Conservation (phyloP, 2,797 vertebrate genomes). For the Hyperoplus lanceolatus region DNA sequence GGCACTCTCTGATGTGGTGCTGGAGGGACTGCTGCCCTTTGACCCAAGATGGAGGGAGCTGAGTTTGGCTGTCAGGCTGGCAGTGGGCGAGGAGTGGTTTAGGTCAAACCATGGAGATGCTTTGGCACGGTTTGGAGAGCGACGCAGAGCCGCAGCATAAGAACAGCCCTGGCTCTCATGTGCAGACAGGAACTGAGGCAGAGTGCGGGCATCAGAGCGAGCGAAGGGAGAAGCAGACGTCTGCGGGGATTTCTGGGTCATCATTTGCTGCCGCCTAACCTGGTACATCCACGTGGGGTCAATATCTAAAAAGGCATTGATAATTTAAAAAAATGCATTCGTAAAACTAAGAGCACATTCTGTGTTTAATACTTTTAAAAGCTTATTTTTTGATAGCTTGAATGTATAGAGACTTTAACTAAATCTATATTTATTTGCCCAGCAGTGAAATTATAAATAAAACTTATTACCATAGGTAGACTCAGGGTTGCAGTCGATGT, state of each 20-base stretch:
- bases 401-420: background rate
- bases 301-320: slow-evolving; percentile 80
- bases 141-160: slow-evolving; percentile 90
- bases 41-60: slow-evolving; percentile 91
- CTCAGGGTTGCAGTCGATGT: slow-evolving; percentile 81
- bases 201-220: slow-evolving; percentile 84
- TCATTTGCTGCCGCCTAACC: slow-evolving; percentile 87
- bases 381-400: background rate
- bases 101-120: slow-evolving; percentile 86
- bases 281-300: slow-evolving; percentile 91
- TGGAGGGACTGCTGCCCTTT: slow-evolving; percentile 94
- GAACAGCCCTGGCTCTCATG: slow-evolving; percentile 89
- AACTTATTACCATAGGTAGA: slow-evolving; percentile 87
- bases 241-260: slow-evolving; percentile 81
- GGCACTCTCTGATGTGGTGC: slow-evolving; percentile 90
- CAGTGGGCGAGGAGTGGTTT: slow-evolving; percentile 90
- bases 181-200: slow-evolving; percentile 89
- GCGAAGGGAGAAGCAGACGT: slow-evolving; percentile 69
- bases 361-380: slow-evolving; percentile 1
- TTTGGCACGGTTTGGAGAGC: slow-evolving; percentile 81
- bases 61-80: slow-evolving; percentile 87
- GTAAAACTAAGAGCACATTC: background rate
- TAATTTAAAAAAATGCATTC: background rate
- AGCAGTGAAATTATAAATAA: background rate
- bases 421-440: background rate